Base-by-base conservation (phyloP, 37 sponge, comb jelly and placozoan species). In the Haliclona indistincta region DNA sequence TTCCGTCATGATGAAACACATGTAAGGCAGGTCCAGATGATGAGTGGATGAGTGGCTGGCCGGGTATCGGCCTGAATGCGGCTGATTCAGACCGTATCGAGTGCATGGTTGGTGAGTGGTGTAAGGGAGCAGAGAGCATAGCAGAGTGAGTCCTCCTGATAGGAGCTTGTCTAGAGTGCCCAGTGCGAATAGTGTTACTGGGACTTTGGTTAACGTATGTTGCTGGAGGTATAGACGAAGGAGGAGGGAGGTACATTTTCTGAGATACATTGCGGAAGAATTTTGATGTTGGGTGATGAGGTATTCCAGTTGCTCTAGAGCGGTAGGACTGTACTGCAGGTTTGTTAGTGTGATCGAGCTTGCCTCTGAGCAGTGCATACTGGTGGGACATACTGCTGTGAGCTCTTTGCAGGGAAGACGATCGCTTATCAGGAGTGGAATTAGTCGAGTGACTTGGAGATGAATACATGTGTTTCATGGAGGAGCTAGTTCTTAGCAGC, bases 231-330 rank as follows among this genome's bases (percentile, higher is more conserved):
- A n/a, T n/a, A n/a, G n/a, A n/a, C n/a, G 49, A 47, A 47, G 49
- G 13, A 47, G 8, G 8, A 47, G 49, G 8, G 8, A 47, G 49
- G 28, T 58, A 26, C 7, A 6, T 11, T 8, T 6, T 6, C 11
- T 8, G 7, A 26, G 6, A 43, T 11, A 58, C 3, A 19, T 54
- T 41, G 37, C 29, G 5, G 64, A 83, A 83, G 69, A 75, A 83
- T 22, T 54, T 67, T 54, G 83, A 83, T 17, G 69, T 17, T 22
- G 62, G 63, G 58, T 83, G 83, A 33, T 66, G 83, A 4, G 83
- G 67, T 30, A 83, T 83, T 8, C 83, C 83, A 11, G 39, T 83
- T 2, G 60, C 3, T 13, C 17, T 23, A 10, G 1, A 1, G 5
- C 2, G 22, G 70, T 74, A 83, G 13, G 83, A 68, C 76, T 42